Base-by-base conservation (phyloP, 1,140 invertebrate genomes). In the Pseudomyrmex concolor region DNA sequence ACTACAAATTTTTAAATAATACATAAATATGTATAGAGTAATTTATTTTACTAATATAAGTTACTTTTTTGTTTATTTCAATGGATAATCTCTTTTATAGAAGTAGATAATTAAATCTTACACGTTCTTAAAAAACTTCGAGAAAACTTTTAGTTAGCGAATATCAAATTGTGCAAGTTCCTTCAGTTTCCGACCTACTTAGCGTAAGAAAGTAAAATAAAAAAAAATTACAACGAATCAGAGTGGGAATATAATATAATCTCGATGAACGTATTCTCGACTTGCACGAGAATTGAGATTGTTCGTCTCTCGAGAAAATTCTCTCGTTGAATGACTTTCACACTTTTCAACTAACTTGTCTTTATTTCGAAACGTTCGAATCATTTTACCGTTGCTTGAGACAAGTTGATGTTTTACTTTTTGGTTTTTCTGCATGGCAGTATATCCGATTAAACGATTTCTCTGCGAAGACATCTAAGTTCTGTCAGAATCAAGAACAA, bases 211-310 rank as follows among this genome's bases (percentile, higher is more conserved):
- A 71, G 59, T 59, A 50, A 71, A 71, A 60, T 59, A 50, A 71
- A 80, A 50, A 70, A 80, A 71, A 45, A 60, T 34, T 54, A 54
- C 19, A n/a, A 22, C 3, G 43, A 80, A 80, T 80, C 19, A 59
- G 54, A 80, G 54, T 80, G 54, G 43, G 59, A 70, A 70, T 70
- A 78, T 34, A 34, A 34, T 34, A 34, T 34, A 34, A 71, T 80
- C 43, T 50, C 54, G 2, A 34, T 9, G 51, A 78, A 68, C 48
- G 63, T n/a, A 17, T 25, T 78, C 25, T 34, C 67, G 64, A 68
- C 64, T 71, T 34, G 66, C 12, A 34, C 19, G 15, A 57, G 59
- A 43, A 2, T 4, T 19, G 1, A 50, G 15, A 71, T 59, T 80
- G 70, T 80, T 80, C 43, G n/a, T 12, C 5, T 25, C 19, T 25